Percentiles rank a stretch among this genome's conserved stretches.
Conservation (phyloP, 37 sponge, comb jelly and placozoan species). For the Geodia barretti region DNA sequence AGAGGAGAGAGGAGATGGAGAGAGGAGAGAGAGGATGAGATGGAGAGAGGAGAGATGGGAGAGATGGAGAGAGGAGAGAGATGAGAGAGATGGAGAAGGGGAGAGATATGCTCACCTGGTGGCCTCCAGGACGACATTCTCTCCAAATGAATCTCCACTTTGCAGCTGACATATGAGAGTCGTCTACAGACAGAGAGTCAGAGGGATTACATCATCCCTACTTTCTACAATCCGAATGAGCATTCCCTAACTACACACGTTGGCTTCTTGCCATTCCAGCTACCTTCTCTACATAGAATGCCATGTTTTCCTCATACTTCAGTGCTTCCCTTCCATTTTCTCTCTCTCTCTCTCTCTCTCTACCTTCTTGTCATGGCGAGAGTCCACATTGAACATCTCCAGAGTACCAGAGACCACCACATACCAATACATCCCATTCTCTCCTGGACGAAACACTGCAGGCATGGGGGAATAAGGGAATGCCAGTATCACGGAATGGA, state of each 20-base stretch:
- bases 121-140: conserved; percentile 62
- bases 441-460: conserved; percentile 74
- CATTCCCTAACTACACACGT: no score
- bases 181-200: conserved; percentile 7
- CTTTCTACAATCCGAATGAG: no score
- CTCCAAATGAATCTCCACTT: conserved; percentile 68
- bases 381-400: conserved; percentile 52
- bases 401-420: conserved; percentile 63
- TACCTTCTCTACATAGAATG: background rate
- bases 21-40: no score
- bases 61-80: background rate
- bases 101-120: conserved; percentile 14
- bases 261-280: no score
- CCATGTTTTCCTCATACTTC: no score
- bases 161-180: conserved; percentile 52
- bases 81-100: background rate
- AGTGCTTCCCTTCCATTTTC: no score
- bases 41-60: no score
- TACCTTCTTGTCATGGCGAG: background rate
- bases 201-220: background rate
- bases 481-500: background rate
- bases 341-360: no score
- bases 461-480: conserved; percentile 1
- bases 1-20: background rate
- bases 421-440: conserved; percentile 68